Base-by-base conservation (phyloP, 2,888 invertebrate species). In the Rotaria magnacalcarata region DNA sequence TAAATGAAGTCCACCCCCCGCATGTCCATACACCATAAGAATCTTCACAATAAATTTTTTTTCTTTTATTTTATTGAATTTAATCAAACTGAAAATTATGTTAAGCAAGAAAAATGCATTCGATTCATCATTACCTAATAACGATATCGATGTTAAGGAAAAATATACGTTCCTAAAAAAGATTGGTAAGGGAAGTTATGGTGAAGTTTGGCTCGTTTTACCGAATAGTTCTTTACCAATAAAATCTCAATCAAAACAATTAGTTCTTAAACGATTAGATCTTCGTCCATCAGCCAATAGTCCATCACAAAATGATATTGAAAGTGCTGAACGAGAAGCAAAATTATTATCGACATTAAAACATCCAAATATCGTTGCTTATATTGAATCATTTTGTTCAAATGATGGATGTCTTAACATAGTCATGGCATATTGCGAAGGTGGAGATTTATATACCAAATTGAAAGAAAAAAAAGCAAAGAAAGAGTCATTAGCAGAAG, bases 361-460 rank as follows among this genome's bases (percentile, higher is more conserved):
- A 87, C 92, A 92, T 88, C 92, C 92, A 43, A 92, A 92, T 88
- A 92, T 92, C 87, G 92, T 92, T 21, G 89, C 91, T 7, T 92
- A 92, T 84, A 86, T 87, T 52, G 92, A 92, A 87, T 92, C 92
- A 3, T 92, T 92, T 89, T 91, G 92, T 87, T 89, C 89, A 41
- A 80, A 24, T 5, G 90, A 90, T n/a, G 90, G 90, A 14, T 89
- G 89, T 84, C 88, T 92, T 7, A 90, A 90, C 87, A 92, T 92
- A 87, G 91, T 91, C 56, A 92, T 92, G 92, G 90, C 91, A n/a
- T 92, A 89, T 88, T 92, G 92, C 89, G 92, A 92, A 87, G 91
- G 91, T 41, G 92, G 92, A 7, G 92, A 92, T 88, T 88, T 92
- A 54, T 91, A 92, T 88, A 89, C 90, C 11, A 89, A 89, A 67